Evolutionary conservation across 2,113 vertebrate species (phyloP), one percentile per base, ranked within the genome.

Genomic region (Scomber scombrus): DNA sequence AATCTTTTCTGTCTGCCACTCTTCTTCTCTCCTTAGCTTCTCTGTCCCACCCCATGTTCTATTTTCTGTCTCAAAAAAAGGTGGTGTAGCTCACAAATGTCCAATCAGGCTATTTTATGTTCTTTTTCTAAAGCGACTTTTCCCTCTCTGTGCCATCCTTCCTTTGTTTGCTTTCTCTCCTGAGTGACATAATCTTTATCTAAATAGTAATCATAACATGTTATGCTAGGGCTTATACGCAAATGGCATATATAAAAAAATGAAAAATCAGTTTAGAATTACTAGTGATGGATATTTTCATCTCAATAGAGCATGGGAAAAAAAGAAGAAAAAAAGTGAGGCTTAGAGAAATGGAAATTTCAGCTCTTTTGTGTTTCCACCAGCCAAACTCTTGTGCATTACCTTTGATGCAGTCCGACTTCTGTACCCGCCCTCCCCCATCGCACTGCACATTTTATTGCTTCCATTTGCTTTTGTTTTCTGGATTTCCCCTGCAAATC

Each of bases 401-500:
- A 58, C 75, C 51, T 76, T 57, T 80, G 71, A 67, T 23, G 29
- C 78, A 87, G 75, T 74, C 68, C 4, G 19, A 29, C 71, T 51
- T 23, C 40, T 46, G 31, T 43, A 8, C 50, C 62, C n/a, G 0
- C 56, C 31, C 52, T 26, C 64, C 61, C n/a, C 63, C 54, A 0
- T 45, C n/a, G 3, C 63, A 51, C 19, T 43, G 62, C 74, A 69
- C n/a, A 56, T 82, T 87, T 86, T 89, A 88, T 86, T 87, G 83
- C 89, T 72, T 91, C 82, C 61, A 85, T 83, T 88, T 90, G 86
- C 78, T 75, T 74, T 85, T 82, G 80, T 88, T 91, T 85, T 88
- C 86, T 81, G 65, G 78, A 89, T 80, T 87, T 84, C 76, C 80
- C 69, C 54, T 61, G 62, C 3, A 62, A 82, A 85, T 90, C 89